Base-by-base conservation (phyloP, 1,140 invertebrate species). In the Heterodera schachtii region DNA sequence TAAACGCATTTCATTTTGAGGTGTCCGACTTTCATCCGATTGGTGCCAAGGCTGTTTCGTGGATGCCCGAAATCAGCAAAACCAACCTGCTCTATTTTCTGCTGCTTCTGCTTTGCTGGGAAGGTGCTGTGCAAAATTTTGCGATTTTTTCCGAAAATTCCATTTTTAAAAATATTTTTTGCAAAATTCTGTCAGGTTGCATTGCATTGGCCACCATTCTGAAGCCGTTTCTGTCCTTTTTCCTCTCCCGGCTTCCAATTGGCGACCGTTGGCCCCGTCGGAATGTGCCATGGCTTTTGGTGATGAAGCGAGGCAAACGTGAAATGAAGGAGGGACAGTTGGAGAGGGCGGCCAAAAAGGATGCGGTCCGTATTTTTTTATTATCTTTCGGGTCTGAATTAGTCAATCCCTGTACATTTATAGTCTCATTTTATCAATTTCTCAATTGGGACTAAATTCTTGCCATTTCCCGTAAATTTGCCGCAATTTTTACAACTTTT, bases 301-400 rank as follows among this genome's bases (percentile, higher is more conserved):
- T 73, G 9, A 64, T 87, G 11, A 90, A 90, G 73, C 83, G 83
- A 13, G 86, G 87, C 73, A 89, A 88, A 69, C 84, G 90, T 21
- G 87, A 88, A 66, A 86, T 90, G 85, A 84, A 88, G 41, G 87
- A 87, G 41, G 87, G 85, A 69, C 85, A 89, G 64, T 81, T 89
- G 73, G 86, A 87, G 73, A 84, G 85, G 16, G 88, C 87, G 7
- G 75, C 70, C 8, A 86, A 86, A 41, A 84, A 89, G 44, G 87
- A 87, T 52, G 75, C 78, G 73, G 88, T 89, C 49, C 41, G 77
- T n/a, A n/a, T n/a, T n/a, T n/a, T n/a, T n/a, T n/a, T n/a, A n/a
- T n/a, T n/a, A n/a, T n/a, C n/a, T n/a, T n/a, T n/a, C 31, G 31
- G 31, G 31, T 0, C 31, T 31, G 31, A 31, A 31, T 31, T 31